Conservation (phyloP, 2,888 invertebrate genomes). For the Limnephilus lunatus region DNA sequence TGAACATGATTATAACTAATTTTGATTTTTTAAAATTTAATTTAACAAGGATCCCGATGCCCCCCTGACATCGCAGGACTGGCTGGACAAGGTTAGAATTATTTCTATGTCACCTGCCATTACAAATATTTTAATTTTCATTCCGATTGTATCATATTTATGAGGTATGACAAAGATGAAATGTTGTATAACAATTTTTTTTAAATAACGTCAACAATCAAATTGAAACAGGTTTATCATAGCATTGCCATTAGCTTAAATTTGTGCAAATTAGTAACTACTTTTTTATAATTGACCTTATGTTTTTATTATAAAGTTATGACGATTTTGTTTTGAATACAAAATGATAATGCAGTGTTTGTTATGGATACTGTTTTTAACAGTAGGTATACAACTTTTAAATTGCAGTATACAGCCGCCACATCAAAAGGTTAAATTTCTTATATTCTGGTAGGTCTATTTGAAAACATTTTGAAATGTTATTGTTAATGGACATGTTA, state of each 20-base stretch:
- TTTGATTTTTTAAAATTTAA: not conserved
- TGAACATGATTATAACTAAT: not conserved
- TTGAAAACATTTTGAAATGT: too few species aligned
- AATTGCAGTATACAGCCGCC: too few species aligned
- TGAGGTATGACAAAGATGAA: not conserved
- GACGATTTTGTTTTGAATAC: not conserved
- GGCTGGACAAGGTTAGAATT: not conserved
- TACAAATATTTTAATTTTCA: not conserved
- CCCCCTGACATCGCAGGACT: not conserved
- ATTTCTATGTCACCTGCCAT: not conserved
- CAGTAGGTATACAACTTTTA: too few species aligned
- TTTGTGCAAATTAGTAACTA: not conserved
- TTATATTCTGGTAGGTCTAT: not conserved
- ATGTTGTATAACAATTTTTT: not conserved
- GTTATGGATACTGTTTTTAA: not conserved
- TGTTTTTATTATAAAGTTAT: not conserved
- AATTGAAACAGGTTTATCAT: not conserved
- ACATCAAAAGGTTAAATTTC: not conserved
- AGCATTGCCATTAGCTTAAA: too few species aligned
- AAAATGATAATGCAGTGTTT: not conserved
- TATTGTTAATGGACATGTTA: too few species aligned
- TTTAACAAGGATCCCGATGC: not conserved
- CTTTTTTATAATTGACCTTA: not conserved
- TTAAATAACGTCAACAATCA: not conserved
- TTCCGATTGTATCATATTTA: not conserved